phyloP scores from a whole-genome alignment of 2,888 invertebrate species.

The Lasioglossum leucozonium region DNA sequence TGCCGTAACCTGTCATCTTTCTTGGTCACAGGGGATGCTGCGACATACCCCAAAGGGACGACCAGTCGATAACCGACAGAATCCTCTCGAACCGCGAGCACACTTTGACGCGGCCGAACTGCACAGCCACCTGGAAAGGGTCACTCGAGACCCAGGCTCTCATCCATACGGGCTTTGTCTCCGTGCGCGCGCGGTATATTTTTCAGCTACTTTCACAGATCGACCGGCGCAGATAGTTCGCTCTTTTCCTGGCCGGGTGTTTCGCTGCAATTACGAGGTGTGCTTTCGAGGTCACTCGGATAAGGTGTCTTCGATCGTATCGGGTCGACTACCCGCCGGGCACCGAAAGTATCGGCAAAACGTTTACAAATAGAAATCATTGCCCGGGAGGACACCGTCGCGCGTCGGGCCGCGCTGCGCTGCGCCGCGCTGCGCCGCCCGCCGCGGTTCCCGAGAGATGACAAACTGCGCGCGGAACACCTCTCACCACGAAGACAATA shows the following conservation, averaged over 20 bases:
- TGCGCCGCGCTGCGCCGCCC: background rate
- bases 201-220: slow-evolving; percentile 3
- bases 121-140: background rate
- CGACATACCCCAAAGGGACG: background rate
- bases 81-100: background rate
- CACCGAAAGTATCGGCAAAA: slow-evolving; percentile 20
- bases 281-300: background rate
- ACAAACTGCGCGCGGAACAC: slow-evolving; percentile 49
- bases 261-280: slow-evolving; percentile 1
- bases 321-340: slow-evolving; percentile 11
- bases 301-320: slow-evolving; percentile 3
- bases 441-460: slow-evolving; percentile 27
- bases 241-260: background rate
- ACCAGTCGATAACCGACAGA: slow-evolving; percentile 14
- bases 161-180: background rate
- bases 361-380: slow-evolving; percentile 10
- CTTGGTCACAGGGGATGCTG: slow-evolving; percentile 32
- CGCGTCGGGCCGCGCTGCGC: too few relatives aligned
- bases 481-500: slow-evolving; percentile 46
- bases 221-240: background rate
- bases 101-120: background rate
- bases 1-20: slow-evolving; percentile 53
- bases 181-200: background rate
- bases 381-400: background rate
- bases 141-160: background rate